Evolutionary conservation across 2,113 vertebrate species (phyloP).

Genomic region (Fulmarus glacialis): DNA sequence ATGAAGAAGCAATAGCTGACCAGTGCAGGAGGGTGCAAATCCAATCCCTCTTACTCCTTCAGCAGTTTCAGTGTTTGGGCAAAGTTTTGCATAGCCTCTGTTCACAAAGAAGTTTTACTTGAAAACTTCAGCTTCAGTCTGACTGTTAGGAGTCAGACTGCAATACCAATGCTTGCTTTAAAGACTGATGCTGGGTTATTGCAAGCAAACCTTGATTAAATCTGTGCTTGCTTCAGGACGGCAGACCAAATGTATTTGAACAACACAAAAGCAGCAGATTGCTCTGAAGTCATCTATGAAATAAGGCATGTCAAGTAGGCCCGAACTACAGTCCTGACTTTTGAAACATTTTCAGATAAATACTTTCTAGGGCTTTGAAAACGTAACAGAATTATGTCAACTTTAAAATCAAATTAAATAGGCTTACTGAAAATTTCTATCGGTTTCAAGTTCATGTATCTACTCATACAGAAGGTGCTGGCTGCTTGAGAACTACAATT

Average conservation of each 20-base stretch:
- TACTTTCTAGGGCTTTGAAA: background rate
- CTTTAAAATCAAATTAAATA: background rate
- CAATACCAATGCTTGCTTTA: background rate
- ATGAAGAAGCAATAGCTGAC: background rate
- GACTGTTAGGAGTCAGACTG: background rate
- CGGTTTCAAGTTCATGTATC: background rate
- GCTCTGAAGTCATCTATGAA: background rate
- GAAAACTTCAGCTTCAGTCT: background rate
- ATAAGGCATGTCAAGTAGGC: background rate
- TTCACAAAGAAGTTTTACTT: background rate
- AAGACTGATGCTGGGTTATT: background rate
- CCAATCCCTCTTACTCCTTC: background rate
- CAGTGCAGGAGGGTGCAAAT: background rate
- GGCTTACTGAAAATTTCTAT: background rate
- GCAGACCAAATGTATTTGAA: background rate
- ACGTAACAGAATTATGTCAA: background rate
- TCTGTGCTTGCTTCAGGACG: background rate
- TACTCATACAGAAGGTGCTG: background rate
- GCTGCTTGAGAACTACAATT: background rate
- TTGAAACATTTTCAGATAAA: background rate
- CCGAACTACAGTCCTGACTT: background rate
- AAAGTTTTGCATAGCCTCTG: background rate
- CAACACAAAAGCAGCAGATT: background rate
- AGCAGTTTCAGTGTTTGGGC: background rate
- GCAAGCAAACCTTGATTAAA: background rate